A percentile compares a stretch with the other conserved stretches of the same genome.
Evolutionary conservation across 37 sponge, comb jelly and placozoan genomes (phyloP).

Genomic region (Spongia lamella): DNA sequence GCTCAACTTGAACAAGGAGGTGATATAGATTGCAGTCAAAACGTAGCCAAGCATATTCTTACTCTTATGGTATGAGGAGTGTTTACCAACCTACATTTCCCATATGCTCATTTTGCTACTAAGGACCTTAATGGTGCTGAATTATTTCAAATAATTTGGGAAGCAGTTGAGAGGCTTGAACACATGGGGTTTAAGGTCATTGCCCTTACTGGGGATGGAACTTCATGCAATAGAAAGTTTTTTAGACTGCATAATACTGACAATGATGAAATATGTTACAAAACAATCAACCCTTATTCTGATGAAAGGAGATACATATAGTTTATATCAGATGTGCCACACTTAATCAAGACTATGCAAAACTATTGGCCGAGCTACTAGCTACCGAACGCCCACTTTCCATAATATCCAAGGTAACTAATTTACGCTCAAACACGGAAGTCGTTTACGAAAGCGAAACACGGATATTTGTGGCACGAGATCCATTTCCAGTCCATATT

Average conservation of each 20-base stretch:
- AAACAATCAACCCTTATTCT: conserved; percentile 6
- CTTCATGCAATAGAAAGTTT: conserved; percentile 14
- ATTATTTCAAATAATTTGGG: conserved; percentile 39
- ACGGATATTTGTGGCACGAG: too few species aligned
- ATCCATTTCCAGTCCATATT: too few species aligned
- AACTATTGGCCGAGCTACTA: too few species aligned
- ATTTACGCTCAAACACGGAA: too few species aligned
- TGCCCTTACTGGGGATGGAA: conserved; percentile 31
- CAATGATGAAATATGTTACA: neutral
- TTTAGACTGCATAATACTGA: neutral
- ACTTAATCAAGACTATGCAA: conserved; percentile 29
- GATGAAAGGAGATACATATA: conserved; percentile 1
- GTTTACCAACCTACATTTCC: conserved; percentile 18
- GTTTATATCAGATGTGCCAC: conserved; percentile 36
- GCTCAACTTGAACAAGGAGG: too few species aligned
- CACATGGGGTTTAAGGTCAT: conserved; percentile 28
- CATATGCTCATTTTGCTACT: conserved; percentile 40
- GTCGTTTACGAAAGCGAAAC: too few species aligned
- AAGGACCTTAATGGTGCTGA: conserved; percentile 3
- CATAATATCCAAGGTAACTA: too few species aligned
- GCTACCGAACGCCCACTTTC: too few species aligned
- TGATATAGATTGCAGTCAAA: too few species aligned
- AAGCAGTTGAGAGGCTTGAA: conserved; percentile 25
- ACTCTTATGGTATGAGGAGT: conserved; percentile 26
- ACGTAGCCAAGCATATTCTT: conserved; percentile 35